These are phyloP conservation scores for Phyllotreta cruciferae DNA, from an alignment of 2,888 invertebrate genomes.

Conservation along the genomic window DNA sequence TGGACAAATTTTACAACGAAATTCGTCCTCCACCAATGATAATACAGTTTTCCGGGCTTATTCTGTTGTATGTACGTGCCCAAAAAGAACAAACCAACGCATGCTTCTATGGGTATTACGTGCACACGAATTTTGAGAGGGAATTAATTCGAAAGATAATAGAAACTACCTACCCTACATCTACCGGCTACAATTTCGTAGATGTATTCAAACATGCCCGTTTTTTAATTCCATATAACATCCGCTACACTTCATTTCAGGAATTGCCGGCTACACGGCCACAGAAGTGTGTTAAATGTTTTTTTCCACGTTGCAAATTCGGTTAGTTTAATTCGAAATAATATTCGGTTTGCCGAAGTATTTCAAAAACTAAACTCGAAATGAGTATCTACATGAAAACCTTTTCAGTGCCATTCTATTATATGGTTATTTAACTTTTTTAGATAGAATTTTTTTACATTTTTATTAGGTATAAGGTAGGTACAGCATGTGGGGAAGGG, in stretches of 20 bases:
- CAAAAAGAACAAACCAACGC: slow-evolving; percentile 45
- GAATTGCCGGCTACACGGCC: not conserved
- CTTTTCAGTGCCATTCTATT: too few relatives aligned
- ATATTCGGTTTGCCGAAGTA: too few relatives aligned
- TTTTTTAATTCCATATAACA: slow-evolving; percentile 6
- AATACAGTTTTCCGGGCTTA: slow-evolving; percentile 5
- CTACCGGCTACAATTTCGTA: slow-evolving; percentile 48
- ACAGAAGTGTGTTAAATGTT: too few relatives aligned
- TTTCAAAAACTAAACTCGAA: too few relatives aligned
- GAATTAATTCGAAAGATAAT: slow-evolving; percentile 52
- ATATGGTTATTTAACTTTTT: too few relatives aligned
- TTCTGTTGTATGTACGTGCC: slow-evolving; percentile 40
- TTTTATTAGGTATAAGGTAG: not conserved
- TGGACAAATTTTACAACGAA: not conserved
- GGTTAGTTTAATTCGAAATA: too few relatives aligned
- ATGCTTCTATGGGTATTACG: slow-evolving; percentile 47
- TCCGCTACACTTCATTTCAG: slow-evolving; percentile 3
- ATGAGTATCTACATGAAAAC: too few relatives aligned
- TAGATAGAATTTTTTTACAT: not conserved
- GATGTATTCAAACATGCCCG: slow-evolving; percentile 37
- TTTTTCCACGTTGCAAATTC: too few relatives aligned
- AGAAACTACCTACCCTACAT: slow-evolving; percentile 44
- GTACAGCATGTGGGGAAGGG: too few relatives aligned
- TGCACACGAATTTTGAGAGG: slow-evolving; percentile 54
- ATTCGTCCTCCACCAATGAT: not conserved